phyloP scores from a whole-genome alignment of 2,888 invertebrate species.

The Glyphotaelius pellucidus region DNA sequence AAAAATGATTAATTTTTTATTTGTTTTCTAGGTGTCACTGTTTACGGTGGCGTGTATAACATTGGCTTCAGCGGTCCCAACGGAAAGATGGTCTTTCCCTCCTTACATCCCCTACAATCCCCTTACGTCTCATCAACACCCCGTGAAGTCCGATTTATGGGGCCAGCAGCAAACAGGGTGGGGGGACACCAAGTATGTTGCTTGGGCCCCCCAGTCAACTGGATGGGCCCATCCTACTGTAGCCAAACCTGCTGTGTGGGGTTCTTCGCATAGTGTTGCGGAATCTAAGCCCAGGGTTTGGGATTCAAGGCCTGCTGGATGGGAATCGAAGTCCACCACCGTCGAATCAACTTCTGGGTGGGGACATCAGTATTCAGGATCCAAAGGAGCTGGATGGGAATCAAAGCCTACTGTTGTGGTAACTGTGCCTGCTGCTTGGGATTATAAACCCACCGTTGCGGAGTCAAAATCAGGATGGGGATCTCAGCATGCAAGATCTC shows the following conservation, averaged over 20 bases:
- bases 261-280: no score
- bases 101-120: neutral
- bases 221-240: neutral
- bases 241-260: neutral
- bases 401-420: neutral
- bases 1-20: neutral
- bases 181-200: neutral
- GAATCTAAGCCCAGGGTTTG: neutral
- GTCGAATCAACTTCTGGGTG: neutral
- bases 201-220: neutral
- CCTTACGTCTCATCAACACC: neutral
- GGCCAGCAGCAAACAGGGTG: neutral
- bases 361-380: neutral
- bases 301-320: neutral
- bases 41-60: neutral
- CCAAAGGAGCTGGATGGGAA: neutral
- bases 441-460: neutral
- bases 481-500: neutral
- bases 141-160: neutral
- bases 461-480: neutral
- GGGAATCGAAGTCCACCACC: neutral
- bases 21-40: neutral
- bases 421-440: neutral
- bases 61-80: neutral
- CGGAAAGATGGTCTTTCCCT: neutral